Evolutionary conservation across 2,888 invertebrate genomes (phyloP), one percentile per base, ranked within the genome.

Genomic region (Candidula unifasciata): DNA sequence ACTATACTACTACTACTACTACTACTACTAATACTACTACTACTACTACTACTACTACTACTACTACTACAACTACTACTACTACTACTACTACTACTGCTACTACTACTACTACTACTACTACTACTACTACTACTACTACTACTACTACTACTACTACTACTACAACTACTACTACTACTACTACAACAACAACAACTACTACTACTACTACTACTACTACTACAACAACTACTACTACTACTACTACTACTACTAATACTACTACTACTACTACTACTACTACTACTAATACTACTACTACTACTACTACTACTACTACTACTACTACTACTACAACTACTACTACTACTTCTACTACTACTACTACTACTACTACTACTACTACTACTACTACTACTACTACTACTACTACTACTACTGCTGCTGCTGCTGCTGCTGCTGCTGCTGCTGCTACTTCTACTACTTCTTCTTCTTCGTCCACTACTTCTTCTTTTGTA

Each of bases 151-250:
- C 76, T 76, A 44, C 76, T 76, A 76, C 44, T 76, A 76, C 76
- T 76, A 76, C 52, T 76, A 76, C 76, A 44, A 76, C 76, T n/a
- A 30, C 33, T 85, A 74, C 81, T 85, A 73, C 81, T 81, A 74
- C 76, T 81, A 6, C 80, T 81, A 64, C 76, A 81, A 74, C 81
- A 81, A 74, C 81, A 64, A 81, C 81, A 81, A 81, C 81, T 81
- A 81, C 64, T 80, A 73, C 84, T 84, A 60, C 84, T 81, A 74
- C 84, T 81, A 60, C 60, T 80, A 71, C 77, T 66, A 2, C 79
- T 82, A 33, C 68, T 84, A 68, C 52, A 60, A 44, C 68, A 79
- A 33, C 54, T 79, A 78, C 71, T 78, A 60, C 66, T 84, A 79
- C 80, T 84, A 71, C 44, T 44, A 44, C 44, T 44, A 44, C 0